Evolutionary conservation across 2,113 vertebrate genomes (phyloP), one percentile per base, ranked within the genome.

Genomic region (Hepsetus odoe): DNA sequence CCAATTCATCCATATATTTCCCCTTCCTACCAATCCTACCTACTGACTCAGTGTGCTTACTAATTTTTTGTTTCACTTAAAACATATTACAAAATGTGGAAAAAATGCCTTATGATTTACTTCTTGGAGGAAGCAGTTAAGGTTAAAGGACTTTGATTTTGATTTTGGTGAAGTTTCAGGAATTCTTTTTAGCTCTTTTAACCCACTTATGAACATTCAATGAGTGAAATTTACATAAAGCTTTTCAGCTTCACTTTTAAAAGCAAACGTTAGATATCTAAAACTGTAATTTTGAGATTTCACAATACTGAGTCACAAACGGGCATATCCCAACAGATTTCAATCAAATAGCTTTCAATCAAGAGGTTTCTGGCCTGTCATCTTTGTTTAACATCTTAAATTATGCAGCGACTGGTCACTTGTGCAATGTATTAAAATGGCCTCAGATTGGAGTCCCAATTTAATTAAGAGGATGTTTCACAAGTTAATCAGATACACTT

Each of bases 401-500:
- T 77, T 76, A 74, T 76, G 76, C 72, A 42, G 59, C 55, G 76
- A 80, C 70, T 81, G 81, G 82, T 88, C 85, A 83, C 67, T 84
- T 53, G 69, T 81, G 68, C 83, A 76, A 82, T 83, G 74, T 51
- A 61, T 83, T 83, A 74, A 86, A 84, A 86, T 81, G 71, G 64
- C 80, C 76, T 74, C 67, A 79, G 84, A 88, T 84, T 79, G 70
- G 74, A 74, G 76, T 82, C 87, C 76, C 84, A 88, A 90, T 89
- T 89, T 80, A 91, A 91, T 92, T 90, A 87, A 88, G 88, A 84
- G 85, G 69, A 81, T 79, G 32, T 86, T 84, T 88, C 79, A 87
- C 86, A 88, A 90, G 88, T 89, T 90, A 89, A 92, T 92, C 88
- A 92, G 88, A 91, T 88, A 88, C 80, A 87, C 86, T 89, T 88